These are phyloP conservation scores for Pseudochirops corinnae DNA, from an alignment of 2,797 vertebrate genomes.

Conservation along the genomic window DNA sequence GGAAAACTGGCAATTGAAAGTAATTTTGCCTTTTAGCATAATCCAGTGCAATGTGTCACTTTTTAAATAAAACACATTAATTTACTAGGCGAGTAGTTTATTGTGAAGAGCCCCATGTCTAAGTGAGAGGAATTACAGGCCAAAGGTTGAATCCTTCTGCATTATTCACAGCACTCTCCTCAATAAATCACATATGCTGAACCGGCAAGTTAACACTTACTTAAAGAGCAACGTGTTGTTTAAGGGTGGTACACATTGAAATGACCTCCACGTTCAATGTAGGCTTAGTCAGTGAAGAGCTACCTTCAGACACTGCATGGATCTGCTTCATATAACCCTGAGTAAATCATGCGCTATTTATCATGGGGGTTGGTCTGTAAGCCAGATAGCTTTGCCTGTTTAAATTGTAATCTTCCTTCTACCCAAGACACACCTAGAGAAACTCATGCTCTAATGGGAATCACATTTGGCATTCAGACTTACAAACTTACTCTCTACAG, in stretches of 20 bases:
- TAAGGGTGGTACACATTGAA: neutral
- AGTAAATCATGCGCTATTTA: neutral
- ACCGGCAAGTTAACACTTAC: conserved; percentile 52
- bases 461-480: conserved; percentile 45
- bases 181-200: conserved; percentile 59
- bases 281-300: neutral
- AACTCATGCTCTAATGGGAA: conserved; percentile 33
- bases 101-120: conserved; percentile 61
- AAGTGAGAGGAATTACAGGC: conserved; percentile 71
- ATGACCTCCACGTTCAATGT: conserved; percentile 34
- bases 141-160: conserved; percentile 48
- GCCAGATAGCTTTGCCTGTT: neutral
- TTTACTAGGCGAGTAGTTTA: conserved; percentile 68
- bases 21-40: conserved; percentile 57
- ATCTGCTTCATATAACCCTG: neutral
- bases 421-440: conserved; percentile 37
- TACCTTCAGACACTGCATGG: neutral
- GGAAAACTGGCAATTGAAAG: neutral
- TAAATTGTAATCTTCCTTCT: conserved; percentile 40
- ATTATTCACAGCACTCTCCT: conserved; percentile 55
- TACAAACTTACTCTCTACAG: neutral
- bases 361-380: conserved; percentile 10
- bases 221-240: conserved; percentile 41
- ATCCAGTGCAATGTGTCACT: conserved; percentile 45
- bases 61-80: conserved; percentile 66